phyloP scores from a whole-genome alignment of 2,113 vertebrate genomes.

The Chionis minor region DNA sequence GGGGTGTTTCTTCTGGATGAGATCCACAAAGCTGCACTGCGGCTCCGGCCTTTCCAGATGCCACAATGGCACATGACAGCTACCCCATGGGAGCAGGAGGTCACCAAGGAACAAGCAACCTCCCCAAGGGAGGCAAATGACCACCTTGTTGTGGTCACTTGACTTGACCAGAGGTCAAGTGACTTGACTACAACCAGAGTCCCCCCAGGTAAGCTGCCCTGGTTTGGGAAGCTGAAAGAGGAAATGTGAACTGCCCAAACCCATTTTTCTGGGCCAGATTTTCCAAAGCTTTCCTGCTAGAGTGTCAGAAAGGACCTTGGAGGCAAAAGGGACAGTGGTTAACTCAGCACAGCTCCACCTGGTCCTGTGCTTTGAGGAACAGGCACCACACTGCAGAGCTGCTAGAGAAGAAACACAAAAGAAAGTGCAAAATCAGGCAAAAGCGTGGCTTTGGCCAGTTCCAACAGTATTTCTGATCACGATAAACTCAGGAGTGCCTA shows the following conservation, averaged over 20 bases:
- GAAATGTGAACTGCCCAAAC: neutral
- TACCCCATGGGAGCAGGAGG: neutral
- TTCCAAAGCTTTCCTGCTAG: neutral
- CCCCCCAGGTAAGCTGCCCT: neutral
- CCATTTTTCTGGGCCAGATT: neutral
- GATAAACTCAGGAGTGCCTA: neutral
- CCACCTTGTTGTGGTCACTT: neutral
- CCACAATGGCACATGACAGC: neutral
- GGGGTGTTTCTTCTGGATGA: neutral
- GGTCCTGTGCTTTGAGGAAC: neutral
- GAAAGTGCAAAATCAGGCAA: neutral
- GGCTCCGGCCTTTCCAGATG: neutral
- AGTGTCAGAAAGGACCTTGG: neutral
- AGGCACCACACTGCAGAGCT: neutral
- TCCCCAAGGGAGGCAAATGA: neutral
- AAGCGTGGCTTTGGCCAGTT: neutral
- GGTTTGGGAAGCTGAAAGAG: neutral
- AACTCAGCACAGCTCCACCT: neutral
- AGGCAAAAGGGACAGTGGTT: neutral
- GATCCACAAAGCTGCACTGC: neutral
- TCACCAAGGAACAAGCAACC: neutral
- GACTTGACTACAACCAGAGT: neutral
- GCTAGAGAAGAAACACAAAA: neutral
- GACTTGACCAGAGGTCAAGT: no score
- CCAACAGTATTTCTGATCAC: neutral